A percentile compares a stretch with the other conserved stretches of the same genome.
Conservation (phyloP, 1,140 invertebrate species). For the Aradophagus sp. region DNA sequence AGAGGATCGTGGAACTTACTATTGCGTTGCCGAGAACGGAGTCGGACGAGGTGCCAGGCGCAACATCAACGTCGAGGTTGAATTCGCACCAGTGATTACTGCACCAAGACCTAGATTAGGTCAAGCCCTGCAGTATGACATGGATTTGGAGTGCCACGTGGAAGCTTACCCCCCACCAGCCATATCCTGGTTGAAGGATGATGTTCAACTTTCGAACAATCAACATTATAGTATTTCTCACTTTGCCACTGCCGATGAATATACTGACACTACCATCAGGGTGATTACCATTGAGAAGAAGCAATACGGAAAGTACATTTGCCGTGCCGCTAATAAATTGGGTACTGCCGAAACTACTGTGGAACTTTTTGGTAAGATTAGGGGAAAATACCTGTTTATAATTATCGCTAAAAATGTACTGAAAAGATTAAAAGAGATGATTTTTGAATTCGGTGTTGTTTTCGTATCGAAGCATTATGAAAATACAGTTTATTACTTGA, state of each 20-base stretch:
- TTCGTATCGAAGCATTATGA: no score
- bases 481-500: no score
- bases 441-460: no score
- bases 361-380: constrained; percentile 88
- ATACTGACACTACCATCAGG: constrained; percentile 90
- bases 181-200: constrained; percentile 91
- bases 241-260: constrained; percentile 92
- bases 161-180: constrained; percentile 93
- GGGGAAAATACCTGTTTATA: no score
- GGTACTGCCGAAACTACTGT: constrained; percentile 86
- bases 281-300: constrained; percentile 93
- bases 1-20: constrained; percentile 93
- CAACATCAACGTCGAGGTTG: constrained; percentile 92
- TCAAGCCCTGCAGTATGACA: constrained; percentile 92
- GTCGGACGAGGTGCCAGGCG: constrained; percentile 88
- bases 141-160: constrained; percentile 93
- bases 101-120: constrained; percentile 86
- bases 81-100: constrained; percentile 89
- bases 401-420: no score
- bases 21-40: constrained; percentile 94
- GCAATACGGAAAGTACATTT: constrained; percentile 90
- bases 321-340: constrained; percentile 90
- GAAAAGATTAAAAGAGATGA: no score
- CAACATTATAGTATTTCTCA: constrained; percentile 93
- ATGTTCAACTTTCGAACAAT: constrained; percentile 86